Base-by-base conservation (phyloP, 2,888 invertebrate species). In the Lapara coniferarum region DNA sequence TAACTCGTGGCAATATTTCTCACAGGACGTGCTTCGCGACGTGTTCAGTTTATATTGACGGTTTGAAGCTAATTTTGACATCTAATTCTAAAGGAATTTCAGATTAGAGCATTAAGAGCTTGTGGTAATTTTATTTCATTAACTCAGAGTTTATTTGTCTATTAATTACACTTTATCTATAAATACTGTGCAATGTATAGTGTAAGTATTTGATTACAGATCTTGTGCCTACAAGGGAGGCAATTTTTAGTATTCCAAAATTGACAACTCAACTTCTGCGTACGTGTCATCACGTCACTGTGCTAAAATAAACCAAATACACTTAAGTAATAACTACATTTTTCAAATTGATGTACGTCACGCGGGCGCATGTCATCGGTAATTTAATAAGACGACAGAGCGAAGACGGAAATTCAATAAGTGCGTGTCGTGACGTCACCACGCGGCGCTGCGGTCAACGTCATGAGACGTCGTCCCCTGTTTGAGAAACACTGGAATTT, bases 371-470 rank as follows among this genome's bases (percentile, higher is more conserved):
- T 70, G 75, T 59, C 59, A 59, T 52, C 53, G 14, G 59, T 69
- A 72, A 74, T 75, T 72, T 71, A 76, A 74, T 76, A 75, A 72
- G 67, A 55, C 57, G 66, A 66, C 69, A 52, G 58, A 70, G 59
- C 68, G 70, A 57, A 59, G 71, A 71, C 72, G 69, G 69, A 58
- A 72, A 71, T 75, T 72, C 75, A 77, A 77, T 77, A 77, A 75
- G 74, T 71, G 71, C 71, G 72, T 74, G 74, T 72, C 73, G 19
- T 37, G 68, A 37, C 59, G 59, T 68, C 59, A 59, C 19, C 59
- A 19, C 55, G 16, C 66, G 49, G 13, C 49, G 52, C 19, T 72
- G 74, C 72, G 77, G 75, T 75, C 74, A 73, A 55, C 66, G 66
- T 14, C 49, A 66, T 37, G 37, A 58, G 16, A 66, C 66, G 57